phyloP scores from a whole-genome alignment of 2,888 invertebrate species.

The Epinotia brunnichana region DNA sequence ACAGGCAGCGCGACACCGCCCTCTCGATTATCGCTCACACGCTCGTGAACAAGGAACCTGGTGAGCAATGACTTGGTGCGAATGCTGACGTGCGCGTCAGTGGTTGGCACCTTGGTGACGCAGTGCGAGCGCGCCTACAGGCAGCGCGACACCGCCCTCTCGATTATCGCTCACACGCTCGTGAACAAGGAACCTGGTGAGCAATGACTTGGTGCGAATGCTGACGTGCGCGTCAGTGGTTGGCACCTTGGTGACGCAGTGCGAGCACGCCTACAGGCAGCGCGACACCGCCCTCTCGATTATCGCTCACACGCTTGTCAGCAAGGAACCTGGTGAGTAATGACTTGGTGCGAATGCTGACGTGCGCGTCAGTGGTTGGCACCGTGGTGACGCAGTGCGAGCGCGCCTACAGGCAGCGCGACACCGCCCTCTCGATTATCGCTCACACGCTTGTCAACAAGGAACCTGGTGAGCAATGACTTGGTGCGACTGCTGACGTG shows the following conservation, averaged over 20 bases:
- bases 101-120: background rate
- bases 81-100: background rate
- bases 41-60: constrained; percentile 62
- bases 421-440: constrained; percentile 51
- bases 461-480: constrained; percentile 58
- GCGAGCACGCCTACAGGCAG: background rate
- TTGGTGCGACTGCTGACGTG: background rate
- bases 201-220: constrained; percentile 28
- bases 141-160: background rate
- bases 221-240: background rate
- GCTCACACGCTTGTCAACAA: constrained; percentile 66
- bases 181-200: constrained; percentile 65
- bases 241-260: background rate
- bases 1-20: constrained; percentile 61
- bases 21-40: constrained; percentile 63
- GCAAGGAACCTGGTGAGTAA: no score
- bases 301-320: background rate
- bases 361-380: background rate
- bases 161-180: background rate
- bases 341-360: background rate
- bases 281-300: background rate
- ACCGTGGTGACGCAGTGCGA: background rate
- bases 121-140: background rate
- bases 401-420: constrained; percentile 47
- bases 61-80: constrained; percentile 52